These are phyloP conservation scores for Dasypogon diadema DNA, from an alignment of 2,888 invertebrate species.

Conservation along the genomic window DNA sequence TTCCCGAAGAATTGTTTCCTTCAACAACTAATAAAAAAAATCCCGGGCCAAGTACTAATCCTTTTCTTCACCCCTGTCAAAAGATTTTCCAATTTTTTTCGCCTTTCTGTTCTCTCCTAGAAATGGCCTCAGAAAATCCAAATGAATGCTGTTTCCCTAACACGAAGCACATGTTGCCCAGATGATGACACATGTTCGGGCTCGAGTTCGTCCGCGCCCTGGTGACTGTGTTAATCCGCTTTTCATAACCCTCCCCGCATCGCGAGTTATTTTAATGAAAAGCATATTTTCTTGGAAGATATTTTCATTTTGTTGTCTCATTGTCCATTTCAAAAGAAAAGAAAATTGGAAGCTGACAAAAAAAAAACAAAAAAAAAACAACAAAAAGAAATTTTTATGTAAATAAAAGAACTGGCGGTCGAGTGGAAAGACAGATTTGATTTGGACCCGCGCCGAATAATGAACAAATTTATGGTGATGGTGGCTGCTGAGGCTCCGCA, in stretches of 20 bases:
- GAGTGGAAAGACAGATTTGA: conserved; percentile 42
- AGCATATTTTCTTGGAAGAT: conserved; percentile 44
- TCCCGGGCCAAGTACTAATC: neutral
- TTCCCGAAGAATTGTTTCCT: too few species aligned
- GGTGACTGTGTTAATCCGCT: conserved; percentile 21
- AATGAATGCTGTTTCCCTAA: neutral
- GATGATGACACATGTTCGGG: conserved; percentile 43
- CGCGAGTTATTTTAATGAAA: conserved; percentile 44
- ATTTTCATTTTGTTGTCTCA: conserved; percentile 35
- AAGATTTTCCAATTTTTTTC: neutral
- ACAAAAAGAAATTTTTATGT: conserved; percentile 33
- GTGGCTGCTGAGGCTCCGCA: neutral
- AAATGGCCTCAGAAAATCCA: neutral
- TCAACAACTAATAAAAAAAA: too few species aligned
- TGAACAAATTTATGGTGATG: conserved; percentile 43
- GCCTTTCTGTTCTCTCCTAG: neutral
- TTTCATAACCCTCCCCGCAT: neutral
- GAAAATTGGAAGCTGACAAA: conserved; percentile 5
- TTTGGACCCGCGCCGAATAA: conserved; percentile 46
- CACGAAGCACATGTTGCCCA: conserved; percentile 37
- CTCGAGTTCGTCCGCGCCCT: conserved; percentile 1
- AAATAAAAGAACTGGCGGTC: conserved; percentile 27
- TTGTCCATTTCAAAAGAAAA: conserved; percentile 19
- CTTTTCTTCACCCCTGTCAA: neutral
- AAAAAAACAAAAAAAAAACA: neutral